Evolutionary conservation across 2,888 invertebrate genomes (phyloP), one percentile per base, ranked within the genome.

Genomic region (Diplolepis rosae): DNA sequence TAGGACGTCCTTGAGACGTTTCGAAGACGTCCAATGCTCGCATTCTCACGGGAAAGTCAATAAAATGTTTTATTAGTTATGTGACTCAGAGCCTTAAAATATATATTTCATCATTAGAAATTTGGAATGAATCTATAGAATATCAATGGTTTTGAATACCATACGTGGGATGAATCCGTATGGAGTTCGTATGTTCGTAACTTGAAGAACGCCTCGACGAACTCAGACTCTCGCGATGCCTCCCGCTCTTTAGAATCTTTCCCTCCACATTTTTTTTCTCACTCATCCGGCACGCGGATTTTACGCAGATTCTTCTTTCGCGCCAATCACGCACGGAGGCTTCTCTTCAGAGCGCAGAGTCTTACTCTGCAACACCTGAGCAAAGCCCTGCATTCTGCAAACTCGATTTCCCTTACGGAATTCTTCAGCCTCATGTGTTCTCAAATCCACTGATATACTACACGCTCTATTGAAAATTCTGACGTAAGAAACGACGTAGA

Each of bases 231-330:
- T 35, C 35, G 35, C n/a, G 22, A 56, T 56, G 1, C 56, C 7
- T 4, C 35, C 24, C 18, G 15, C 32, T 18, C 61, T 35, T 22
- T n/a, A 61, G 24, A 22, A 35, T 35, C 73, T 75, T 72, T 68
- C 22, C 67, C 13, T 32, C 50, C 32, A 9, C 30, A 69, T n/a
- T 54, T 68, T 67, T 68, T 75, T 68, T 71, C 61, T 71, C 52
- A 68, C 68, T 70, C 66, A 65, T 66, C 54, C 68, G 66, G 72
- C 65, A 56, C 70, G 70, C 71, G 61, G 61, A 61, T 61, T 61
- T 61, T 61, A 61, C 61, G 61, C 61, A 61, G 39, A 61, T 61
- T 61, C 61, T 61, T 61, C 61, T 61, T 61, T 39, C n/a, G 61
- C 39, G 61, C 61, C 61, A 61, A 61, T 61, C 61, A 61, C 61